Base-by-base conservation (phyloP, 2,888 invertebrate species). In the Helicoverpa assulta region DNA sequence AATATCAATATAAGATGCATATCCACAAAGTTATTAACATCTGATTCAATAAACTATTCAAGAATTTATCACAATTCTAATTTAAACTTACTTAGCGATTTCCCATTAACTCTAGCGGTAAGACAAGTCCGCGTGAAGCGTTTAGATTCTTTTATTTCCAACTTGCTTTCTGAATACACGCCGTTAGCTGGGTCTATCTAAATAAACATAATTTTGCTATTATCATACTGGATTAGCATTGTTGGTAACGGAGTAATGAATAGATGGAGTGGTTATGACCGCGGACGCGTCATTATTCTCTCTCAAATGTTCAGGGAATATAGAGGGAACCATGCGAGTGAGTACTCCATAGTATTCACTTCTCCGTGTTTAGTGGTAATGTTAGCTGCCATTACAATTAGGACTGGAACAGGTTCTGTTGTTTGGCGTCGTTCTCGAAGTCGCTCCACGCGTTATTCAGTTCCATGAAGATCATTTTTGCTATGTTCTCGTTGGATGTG, bases 381-480 rank as follows among this genome's bases (percentile, higher is more conserved):
- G 37, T 80, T 21, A 74, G 68, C 68, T 55, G 74, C 67, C 33
- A 0, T 69, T 33, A 57, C 50, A 55, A 68, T 90, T 91, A 91
- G 72, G 90, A 90, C 77, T 93, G 92, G 88, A 95, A 95, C 67
- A 95, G 80, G 85, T 98, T 98, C 90, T 98, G 98, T 89, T 98
- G 98, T 80, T 97, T 96, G 71, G 97, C 96, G 92, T 98, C 98
- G 89, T 97, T 98, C 91, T 99, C 99, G 93, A 99, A 99, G 90
- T 99, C 99, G 85, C 97, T 98, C 99, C 99, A 99, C 21, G 99
- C 99, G 91, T 99, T 99, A 94, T 99, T 99, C 81, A 99, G 96
- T 95, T 99, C 99, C 97, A 99, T 99, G 94, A 99, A 99, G 88
- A 99, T 98, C 91, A 99, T 96, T 95, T 98, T 99, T 10, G 99